Evolutionary conservation across 2,797 vertebrate genomes (phyloP).

Genomic region (Melanotaenia parkinsoni): DNA sequence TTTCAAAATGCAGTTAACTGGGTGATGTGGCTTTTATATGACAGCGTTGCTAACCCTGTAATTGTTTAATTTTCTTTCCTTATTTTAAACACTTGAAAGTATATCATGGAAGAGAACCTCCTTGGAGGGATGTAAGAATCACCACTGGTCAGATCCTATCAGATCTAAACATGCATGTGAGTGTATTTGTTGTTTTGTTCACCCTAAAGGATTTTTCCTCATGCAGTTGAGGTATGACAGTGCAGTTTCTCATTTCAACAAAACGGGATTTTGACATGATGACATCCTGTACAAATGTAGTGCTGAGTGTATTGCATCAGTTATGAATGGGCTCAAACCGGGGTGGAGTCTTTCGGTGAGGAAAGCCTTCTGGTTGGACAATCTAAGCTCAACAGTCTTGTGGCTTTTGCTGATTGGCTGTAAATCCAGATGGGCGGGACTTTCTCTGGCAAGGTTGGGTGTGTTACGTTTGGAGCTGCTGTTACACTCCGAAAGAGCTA

Average conservation of each 20-base stretch:
- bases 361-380: constrained; percentile 70
- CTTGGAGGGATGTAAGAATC: background rate
- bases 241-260: background rate
- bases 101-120: background rate
- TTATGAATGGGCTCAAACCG: constrained; percentile 66
- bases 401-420: constrained; percentile 70
- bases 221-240: background rate
- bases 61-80: no score
- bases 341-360: constrained; percentile 63
- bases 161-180: background rate
- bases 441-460: constrained; percentile 61
- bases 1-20: background rate
- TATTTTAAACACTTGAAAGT: background rate
- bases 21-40: background rate
- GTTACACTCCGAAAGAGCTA: constrained; percentile 15
- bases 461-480: constrained; percentile 48
- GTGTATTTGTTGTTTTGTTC: background rate
- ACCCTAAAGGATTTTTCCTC: background rate
- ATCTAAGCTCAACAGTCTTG: background rate
- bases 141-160: background rate
- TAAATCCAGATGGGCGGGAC: constrained; percentile 60
- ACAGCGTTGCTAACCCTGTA: background rate
- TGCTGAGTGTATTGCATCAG: constrained; percentile 60
- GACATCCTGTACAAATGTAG: constrained; percentile 17
- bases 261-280: constrained; percentile 1